Base-by-base conservation (phyloP, 2,113 vertebrate genomes). In the Brachyhypopomus occidentalis region DNA sequence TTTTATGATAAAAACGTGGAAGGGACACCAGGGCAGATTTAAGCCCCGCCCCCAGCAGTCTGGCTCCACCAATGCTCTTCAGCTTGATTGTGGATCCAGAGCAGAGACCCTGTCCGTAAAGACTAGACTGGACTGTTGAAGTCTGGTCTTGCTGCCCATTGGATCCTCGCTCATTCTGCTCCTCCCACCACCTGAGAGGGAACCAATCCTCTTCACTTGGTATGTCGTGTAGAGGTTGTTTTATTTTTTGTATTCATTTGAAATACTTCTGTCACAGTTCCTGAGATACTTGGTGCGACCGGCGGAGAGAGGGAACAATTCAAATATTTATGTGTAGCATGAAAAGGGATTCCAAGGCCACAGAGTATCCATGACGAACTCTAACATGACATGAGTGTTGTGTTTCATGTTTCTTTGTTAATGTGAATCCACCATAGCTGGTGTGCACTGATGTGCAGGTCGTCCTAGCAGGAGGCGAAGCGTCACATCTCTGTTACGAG, bases 311-410 rank as follows among this genome's bases (percentile, higher is more conserved):
- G 75, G 75, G 5, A 41, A 67, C 62, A 55, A 64, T 82, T 80
- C 59, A 80, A 71, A 70, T 74, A 79, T 77, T 70, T 77, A 80
- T 78, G 83, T 87, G 86, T 87, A 87, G 86, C 86, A 87, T 83
- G 86, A 87, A 75, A 73, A 79, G 78, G 75, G 66, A 72, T 83
- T 72, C 81, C n/a, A 72, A 76, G 70, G 78, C 71, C 56, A 72
- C 67, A 71, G 75, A 77, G 88, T 88, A 89, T 83, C 86, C 88
- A 76, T 41, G 55, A 66, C 38, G 79, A 74, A 66, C 75, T 85
- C 38, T 9, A 82, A 45, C 55, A 76, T 71, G 66, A 66, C 80
- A 66, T 34, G 30, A 82, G 84, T 71, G 75, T 82, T 71, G 63
- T 63, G 75, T 75, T 84, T 75, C 79, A 55, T 81, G 60, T 70